phyloP scores from a whole-genome alignment of 2,113 vertebrate genomes.

The Rhynchopsitta pachyrhyncha region DNA sequence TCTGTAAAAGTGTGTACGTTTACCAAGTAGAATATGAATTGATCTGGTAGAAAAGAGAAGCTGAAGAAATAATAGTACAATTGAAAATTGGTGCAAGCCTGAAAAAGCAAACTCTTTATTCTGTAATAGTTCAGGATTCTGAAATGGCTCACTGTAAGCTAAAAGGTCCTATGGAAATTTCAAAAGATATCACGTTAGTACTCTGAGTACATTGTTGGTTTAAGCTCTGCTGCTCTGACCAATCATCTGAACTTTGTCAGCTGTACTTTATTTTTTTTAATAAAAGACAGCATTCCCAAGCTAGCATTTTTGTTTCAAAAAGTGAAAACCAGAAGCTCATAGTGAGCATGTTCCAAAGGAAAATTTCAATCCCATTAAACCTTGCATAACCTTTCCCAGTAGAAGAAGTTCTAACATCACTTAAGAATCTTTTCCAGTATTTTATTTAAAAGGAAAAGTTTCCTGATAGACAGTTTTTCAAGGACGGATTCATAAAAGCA shows the following conservation, averaged over 20 bases:
- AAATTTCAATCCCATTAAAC: neutral
- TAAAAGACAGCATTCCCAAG: neutral
- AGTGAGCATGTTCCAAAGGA: neutral
- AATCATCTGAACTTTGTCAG: slow-evolving; percentile 52
- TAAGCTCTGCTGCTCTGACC: slow-evolving; percentile 23
- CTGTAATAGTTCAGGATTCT: neutral
- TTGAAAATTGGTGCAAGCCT: neutral
- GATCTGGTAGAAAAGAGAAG: neutral
- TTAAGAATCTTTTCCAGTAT: neutral
- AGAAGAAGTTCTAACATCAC: neutral
- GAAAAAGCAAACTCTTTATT: slow-evolving; percentile 15
- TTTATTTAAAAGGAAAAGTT: neutral
- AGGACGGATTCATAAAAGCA: neutral
- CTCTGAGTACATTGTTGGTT: slow-evolving; percentile 20
- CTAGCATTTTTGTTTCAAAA: neutral
- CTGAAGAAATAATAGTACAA: neutral
- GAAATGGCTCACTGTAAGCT: neutral
- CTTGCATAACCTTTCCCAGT: neutral
- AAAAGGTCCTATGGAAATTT: slow-evolving; percentile 33
- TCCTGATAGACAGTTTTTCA: neutral
- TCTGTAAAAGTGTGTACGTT: neutral
- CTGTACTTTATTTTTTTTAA: slow-evolving; percentile 21
- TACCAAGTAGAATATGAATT: neutral
- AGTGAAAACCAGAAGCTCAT: neutral
- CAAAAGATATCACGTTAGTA: slow-evolving; percentile 34